Evolutionary conservation across 2,797 vertebrate species (phyloP).

Genomic region (Fringilla coelebs): DNA sequence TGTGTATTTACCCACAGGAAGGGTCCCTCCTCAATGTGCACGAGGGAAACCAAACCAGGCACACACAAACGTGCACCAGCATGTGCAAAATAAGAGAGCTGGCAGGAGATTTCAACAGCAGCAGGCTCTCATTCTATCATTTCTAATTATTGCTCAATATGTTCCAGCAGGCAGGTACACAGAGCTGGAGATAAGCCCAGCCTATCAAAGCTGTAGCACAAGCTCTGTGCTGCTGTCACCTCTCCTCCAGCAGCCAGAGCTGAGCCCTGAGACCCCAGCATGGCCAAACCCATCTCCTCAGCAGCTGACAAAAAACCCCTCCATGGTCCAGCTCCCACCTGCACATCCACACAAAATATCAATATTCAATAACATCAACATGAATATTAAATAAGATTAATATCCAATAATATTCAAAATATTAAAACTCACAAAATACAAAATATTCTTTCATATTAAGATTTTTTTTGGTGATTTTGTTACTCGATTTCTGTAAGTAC

Average conservation of each 20-base stretch:
- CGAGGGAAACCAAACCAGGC: background rate
- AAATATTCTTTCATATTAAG: background rate
- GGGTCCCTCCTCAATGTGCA: background rate
- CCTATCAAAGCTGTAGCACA: background rate
- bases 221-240: background rate
- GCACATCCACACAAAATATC: background rate
- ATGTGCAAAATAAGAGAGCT: background rate
- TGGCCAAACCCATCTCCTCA: background rate
- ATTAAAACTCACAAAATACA: background rate
- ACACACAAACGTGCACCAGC: background rate
- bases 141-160: background rate
- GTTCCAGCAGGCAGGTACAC: background rate
- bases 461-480: background rate
- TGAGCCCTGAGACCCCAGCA: background rate
- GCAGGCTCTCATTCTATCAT: background rate
- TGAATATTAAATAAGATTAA: background rate
- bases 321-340: background rate
- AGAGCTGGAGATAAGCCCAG: background rate
- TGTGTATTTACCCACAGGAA: slow-evolving; percentile 30
- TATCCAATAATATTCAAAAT: background rate
- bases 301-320: background rate
- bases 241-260: background rate
- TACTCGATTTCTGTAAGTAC: background rate
- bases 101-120: background rate
- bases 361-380: background rate